Percentiles rank a stretch among this genome's conserved stretches.
Evolutionary conservation across 2,113 vertebrate species (phyloP).

Genomic region (Nerophis ophidion): DNA sequence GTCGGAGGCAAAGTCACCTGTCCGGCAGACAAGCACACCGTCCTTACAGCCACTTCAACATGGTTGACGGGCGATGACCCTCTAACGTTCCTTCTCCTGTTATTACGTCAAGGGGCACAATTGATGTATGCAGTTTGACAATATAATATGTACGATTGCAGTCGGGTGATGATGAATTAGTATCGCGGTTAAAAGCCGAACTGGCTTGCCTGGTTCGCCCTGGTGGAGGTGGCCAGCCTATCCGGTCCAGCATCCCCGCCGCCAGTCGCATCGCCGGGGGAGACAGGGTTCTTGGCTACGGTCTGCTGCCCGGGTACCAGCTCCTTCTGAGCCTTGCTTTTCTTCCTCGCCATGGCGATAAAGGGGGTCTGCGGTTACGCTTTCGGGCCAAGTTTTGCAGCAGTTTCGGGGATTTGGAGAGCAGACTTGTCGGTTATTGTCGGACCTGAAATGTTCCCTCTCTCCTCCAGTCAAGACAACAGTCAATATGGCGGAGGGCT

Average conservation of each 20-base stretch:
- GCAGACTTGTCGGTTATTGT: conserved; percentile 68
- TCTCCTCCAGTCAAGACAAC: conserved; percentile 86
- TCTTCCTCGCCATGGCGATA: conserved; percentile 81
- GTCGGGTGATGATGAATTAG: conserved; percentile 20
- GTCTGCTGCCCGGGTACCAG: conserved; percentile 70
- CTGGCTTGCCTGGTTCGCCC: conserved; percentile 70
- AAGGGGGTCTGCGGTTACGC: conserved; percentile 40
- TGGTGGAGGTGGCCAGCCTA: conserved; percentile 75
- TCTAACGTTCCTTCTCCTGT: not conserved
- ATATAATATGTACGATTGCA: conserved; percentile 13
- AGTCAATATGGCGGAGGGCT: conserved; percentile 93
- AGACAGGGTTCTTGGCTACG: conserved; percentile 70
- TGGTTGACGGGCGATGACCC: not conserved
- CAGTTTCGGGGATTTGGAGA: conserved; percentile 52
- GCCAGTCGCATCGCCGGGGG: conserved; percentile 72
- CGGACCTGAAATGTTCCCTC: conserved; percentile 69
- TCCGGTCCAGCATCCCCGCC: conserved; percentile 73
- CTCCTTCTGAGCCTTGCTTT: conserved; percentile 79
- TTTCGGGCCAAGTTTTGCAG: conserved; percentile 63
- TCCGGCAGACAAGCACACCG: conserved; percentile 5
- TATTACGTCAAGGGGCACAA: not conserved
- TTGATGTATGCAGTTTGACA: not conserved
- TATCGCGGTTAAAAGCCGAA: conserved; percentile 5
- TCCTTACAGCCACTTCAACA: not conserved
- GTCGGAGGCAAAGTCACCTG: too few species aligned